Conservation (phyloP, 2,113 vertebrate genomes). For the Plecotus auritus region DNA sequence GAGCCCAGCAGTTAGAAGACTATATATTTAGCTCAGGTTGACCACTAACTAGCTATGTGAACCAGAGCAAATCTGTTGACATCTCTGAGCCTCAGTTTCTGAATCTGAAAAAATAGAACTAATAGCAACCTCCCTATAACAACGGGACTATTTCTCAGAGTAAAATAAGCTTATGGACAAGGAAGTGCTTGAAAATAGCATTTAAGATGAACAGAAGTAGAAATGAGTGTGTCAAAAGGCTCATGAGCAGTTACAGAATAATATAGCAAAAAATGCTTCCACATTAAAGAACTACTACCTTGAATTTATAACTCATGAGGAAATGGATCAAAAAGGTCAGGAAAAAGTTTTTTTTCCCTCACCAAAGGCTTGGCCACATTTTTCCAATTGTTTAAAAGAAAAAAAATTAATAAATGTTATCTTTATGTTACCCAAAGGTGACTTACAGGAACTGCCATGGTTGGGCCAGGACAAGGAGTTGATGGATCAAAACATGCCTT, state of each 20-base stretch:
- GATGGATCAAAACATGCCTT: conserved; percentile 49
- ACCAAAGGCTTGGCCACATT: conserved; percentile 51
- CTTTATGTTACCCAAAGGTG: conserved; percentile 68
- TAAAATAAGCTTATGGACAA: not conserved
- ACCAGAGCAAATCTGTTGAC: not conserved
- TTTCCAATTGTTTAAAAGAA: conserved; percentile 69
- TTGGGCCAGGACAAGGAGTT: conserved; percentile 52
- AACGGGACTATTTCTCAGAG: not conserved
- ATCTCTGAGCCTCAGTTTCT: not conserved
- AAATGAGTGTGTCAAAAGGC: not conserved
- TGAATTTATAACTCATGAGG: conserved; percentile 43
- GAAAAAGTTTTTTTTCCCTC: not conserved
- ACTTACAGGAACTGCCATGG: conserved; percentile 64
- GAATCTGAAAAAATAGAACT: not conserved
- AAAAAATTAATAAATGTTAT: conserved; percentile 70
- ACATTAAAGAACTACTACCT: conserved; percentile 43
- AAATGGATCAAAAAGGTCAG: conserved; percentile 48
- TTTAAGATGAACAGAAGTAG: conserved; percentile 1
- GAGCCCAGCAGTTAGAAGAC: not conserved
- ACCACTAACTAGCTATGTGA: not conserved
- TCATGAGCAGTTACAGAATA: conserved; percentile 32
- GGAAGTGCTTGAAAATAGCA: not conserved
- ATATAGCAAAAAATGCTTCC: conserved; percentile 16
- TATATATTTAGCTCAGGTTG: not conserved
- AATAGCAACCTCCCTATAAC: not conserved